Evolutionary conservation across 1,140 invertebrate genomes (phyloP).

Genomic region (Cotesia chilonis): DNA sequence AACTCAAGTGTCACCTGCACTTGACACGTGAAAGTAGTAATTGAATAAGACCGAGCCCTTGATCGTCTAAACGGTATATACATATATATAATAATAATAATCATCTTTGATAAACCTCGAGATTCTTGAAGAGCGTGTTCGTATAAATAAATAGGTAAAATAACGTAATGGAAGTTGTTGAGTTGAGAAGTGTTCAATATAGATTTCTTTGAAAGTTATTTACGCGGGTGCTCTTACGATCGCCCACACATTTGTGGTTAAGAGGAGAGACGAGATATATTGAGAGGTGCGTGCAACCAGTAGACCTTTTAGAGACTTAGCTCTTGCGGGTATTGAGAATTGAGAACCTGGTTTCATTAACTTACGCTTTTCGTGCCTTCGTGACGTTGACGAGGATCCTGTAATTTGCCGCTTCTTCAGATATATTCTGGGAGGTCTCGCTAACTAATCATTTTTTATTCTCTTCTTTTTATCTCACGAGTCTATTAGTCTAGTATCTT

Average conservation of each 20-base stretch:
- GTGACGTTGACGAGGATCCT: conserved; percentile 56
- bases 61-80: no score
- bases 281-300: background rate
- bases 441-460: background rate
- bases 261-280: background rate
- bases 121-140: background rate
- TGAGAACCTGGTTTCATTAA: conserved; percentile 51
- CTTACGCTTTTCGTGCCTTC: conserved; percentile 44
- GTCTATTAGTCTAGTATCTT: background rate
- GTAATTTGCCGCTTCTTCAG: conserved; percentile 28
- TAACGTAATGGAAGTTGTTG: background rate
- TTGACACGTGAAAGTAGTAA: conserved; percentile 32
- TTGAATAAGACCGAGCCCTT: background rate
- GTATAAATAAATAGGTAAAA: background rate
- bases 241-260: conserved; percentile 1
- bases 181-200: background rate
- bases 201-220: conserved; percentile 5
- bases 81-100: no score
- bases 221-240: conserved; percentile 9
- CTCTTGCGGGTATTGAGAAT: conserved; percentile 32
- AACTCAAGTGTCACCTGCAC: conserved; percentile 40
- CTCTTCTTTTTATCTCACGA: background rate
- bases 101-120: no score
- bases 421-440: conserved; percentile 49
- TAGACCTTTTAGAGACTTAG: background rate